phyloP scores from a whole-genome alignment of 2,888 invertebrate species.

The Thereva unica region DNA sequence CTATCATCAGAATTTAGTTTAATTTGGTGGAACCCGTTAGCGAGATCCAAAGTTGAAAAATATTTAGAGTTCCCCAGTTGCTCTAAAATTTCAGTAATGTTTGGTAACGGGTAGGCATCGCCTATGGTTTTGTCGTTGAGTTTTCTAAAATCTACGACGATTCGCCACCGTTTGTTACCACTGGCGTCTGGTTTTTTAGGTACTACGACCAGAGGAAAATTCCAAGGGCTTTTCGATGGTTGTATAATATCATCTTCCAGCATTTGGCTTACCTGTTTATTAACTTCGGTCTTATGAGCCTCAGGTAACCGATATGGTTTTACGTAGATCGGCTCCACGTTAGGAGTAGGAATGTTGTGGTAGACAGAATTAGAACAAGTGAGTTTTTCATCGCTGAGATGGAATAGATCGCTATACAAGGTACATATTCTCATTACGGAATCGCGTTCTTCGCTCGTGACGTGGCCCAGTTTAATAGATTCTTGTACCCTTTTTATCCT shows the following conservation, averaged over 20 bases:
- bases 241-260: constrained; percentile 46
- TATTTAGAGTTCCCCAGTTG: constrained; percentile 51
- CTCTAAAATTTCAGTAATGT: constrained; percentile 51
- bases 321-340: background rate
- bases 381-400: constrained; percentile 11
- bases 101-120: constrained; percentile 51
- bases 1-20: constrained; percentile 46
- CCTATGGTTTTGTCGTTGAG: constrained; percentile 52
- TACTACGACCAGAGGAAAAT: constrained; percentile 44
- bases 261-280: constrained; percentile 46
- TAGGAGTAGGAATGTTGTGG: constrained; percentile 9
- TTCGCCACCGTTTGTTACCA: constrained; percentile 47
- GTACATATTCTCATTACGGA: constrained; percentile 43
- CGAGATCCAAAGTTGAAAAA: constrained; percentile 52
- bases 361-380: constrained; percentile 2
- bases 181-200: constrained; percentile 49
- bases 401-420: constrained; percentile 49
- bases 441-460: constrained; percentile 47
- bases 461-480: constrained; percentile 37
- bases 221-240: background rate
- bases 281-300: constrained; percentile 32
- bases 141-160: constrained; percentile 53
- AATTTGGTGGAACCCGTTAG: constrained; percentile 54
- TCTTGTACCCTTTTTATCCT: constrained; percentile 12
- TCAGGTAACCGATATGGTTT: constrained; percentile 21